A percentile compares a stretch with the other conserved stretches of the same genome.
Conservation (phyloP, 2,797 vertebrate genomes). For the Sylvilagus floridanus region DNA sequence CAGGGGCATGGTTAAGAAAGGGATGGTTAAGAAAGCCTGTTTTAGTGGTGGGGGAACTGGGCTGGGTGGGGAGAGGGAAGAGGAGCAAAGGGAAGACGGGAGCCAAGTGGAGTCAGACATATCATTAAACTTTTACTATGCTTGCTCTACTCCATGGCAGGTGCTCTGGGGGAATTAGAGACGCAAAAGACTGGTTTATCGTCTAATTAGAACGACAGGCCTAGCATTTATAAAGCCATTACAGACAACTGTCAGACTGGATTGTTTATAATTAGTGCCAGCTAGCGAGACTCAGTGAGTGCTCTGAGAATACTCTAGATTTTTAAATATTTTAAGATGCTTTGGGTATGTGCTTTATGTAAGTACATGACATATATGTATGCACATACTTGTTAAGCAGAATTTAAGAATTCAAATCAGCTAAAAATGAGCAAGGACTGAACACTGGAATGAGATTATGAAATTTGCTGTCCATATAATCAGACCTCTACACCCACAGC, state of each 20-base stretch:
- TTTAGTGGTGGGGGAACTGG: background rate
- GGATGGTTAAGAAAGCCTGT: background rate
- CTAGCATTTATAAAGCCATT: constrained; percentile 64
- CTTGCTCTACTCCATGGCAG: background rate
- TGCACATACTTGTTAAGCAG: background rate
- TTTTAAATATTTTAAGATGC: constrained; percentile 72
- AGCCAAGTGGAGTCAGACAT: constrained; percentile 24
- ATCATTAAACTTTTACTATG: background rate
- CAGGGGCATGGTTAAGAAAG: background rate
- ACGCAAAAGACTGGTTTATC: constrained; percentile 36
- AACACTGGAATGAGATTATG: background rate
- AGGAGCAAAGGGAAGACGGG: background rate
- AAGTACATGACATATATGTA: background rate
- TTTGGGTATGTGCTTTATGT: background rate
- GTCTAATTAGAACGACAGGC: constrained; percentile 70
- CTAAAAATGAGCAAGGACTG: constrained; percentile 53
- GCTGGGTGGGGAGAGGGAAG: background rate
- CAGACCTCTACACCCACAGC: background rate
- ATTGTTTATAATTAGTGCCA: constrained; percentile 61
- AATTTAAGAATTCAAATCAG: constrained; percentile 55
- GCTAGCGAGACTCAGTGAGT: constrained; percentile 7
- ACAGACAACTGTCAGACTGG: constrained; percentile 56
- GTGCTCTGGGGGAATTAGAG: constrained; percentile 50
- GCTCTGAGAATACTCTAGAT: constrained; percentile 6
- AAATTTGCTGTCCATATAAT: background rate